Evolutionary conservation across 2,113 vertebrate genomes (phyloP).

Genomic region (Archilochus colubris): DNA sequence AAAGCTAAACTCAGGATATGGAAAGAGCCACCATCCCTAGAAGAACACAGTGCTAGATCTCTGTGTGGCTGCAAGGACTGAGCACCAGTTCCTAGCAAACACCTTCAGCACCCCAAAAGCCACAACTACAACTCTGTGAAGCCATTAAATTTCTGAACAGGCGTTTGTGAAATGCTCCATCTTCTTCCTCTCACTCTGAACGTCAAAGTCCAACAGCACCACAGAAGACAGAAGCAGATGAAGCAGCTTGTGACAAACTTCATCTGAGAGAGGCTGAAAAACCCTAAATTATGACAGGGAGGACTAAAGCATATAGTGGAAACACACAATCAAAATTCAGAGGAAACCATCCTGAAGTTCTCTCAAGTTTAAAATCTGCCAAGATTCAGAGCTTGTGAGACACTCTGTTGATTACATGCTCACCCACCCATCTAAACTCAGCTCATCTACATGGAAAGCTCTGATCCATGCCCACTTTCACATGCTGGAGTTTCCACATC

Average conservation of each 20-base stretch:
- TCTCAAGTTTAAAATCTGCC: background rate
- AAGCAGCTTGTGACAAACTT: background rate
- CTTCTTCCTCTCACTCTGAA: background rate
- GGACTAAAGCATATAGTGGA: background rate
- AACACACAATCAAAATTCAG: background rate
- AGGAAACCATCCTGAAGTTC: background rate
- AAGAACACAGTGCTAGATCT: background rate
- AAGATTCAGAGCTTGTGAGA: background rate
- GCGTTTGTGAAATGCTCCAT: background rate
- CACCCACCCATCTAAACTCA: background rate
- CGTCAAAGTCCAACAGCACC: background rate
- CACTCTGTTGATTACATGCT: background rate
- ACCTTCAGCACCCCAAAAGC: background rate
- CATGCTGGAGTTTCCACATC: background rate
- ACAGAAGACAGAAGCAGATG: background rate
- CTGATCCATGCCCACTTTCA: background rate
- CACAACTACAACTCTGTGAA: background rate
- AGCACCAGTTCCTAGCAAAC: background rate
- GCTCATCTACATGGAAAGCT: accelerated
- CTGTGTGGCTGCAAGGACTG: background rate
- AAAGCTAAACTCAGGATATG: background rate
- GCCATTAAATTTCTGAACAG: background rate
- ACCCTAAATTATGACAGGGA: background rate
- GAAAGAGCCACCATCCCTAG: background rate
- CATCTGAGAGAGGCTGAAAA: background rate